These are phyloP conservation scores for Enteromius argenteus DNA, from an alignment of 2,797 vertebrate genomes.

Conservation along the genomic window DNA sequence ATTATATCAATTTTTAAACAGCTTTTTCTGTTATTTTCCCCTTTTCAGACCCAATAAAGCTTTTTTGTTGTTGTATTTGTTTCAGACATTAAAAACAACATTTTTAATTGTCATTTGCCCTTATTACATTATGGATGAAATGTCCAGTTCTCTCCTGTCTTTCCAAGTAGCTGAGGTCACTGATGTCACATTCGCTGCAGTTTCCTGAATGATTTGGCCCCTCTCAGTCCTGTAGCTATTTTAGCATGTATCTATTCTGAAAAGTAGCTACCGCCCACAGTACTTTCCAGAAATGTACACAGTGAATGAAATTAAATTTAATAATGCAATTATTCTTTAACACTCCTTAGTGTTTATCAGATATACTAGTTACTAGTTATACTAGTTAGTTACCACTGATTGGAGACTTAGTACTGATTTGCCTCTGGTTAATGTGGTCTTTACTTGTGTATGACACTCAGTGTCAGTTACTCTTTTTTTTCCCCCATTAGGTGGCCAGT, in stretches of 20 bases:
- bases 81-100: not conserved
- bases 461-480: not conserved
- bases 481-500: not conserved
- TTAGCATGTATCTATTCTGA: constrained; percentile 10
- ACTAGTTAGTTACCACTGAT: not conserved
- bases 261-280: not conserved
- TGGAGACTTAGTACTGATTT: not conserved
- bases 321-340: constrained; percentile 1
- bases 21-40: not conserved
- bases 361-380: not conserved
- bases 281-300: not conserved
- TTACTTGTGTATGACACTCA: not conserved
- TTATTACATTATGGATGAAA: not conserved
- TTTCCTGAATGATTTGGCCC: constrained; percentile 18
- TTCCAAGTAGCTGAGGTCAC: constrained; percentile 5
- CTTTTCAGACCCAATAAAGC: not conserved
- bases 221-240: constrained; percentile 15
- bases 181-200: not conserved
- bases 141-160: not conserved
- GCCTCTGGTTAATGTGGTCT: not conserved
- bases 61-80: not conserved
- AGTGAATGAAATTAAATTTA: not conserved
- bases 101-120: not conserved
- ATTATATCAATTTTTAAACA: not conserved
- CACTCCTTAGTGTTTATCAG: not conserved